Evolutionary conservation across 2,888 invertebrate species (phyloP).

Genomic region (Mechanitis mazaeus): DNA sequence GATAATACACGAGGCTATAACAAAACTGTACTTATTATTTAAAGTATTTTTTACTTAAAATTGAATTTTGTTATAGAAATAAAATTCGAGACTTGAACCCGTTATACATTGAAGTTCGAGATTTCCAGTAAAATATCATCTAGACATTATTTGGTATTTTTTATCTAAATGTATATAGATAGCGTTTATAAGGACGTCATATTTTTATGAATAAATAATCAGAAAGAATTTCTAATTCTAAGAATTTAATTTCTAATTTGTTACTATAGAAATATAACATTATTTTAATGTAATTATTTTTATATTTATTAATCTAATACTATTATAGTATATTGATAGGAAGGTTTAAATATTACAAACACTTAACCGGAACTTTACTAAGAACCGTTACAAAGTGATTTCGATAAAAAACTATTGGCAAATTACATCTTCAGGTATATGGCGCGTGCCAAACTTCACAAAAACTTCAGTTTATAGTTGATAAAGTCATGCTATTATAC

Average conservation of each 20-base stretch:
- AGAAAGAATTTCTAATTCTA: not conserved
- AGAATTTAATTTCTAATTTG: not conserved
- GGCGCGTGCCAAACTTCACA: slow-evolving; percentile 65
- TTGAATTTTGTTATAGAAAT: too few species aligned
- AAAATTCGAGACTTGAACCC: too few species aligned
- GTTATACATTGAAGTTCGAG: too few species aligned
- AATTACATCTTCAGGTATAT: slow-evolving; percentile 62
- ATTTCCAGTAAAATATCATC: too few species aligned
- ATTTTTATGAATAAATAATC: too few species aligned
- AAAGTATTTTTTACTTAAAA: too few species aligned
- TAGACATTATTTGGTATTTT: too few species aligned
- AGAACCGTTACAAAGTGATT: slow-evolving; percentile 32
- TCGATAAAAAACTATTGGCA: slow-evolving; percentile 58
- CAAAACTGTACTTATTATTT: too few species aligned
- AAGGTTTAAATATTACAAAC: slow-evolving; percentile 1
- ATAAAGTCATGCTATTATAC: slow-evolving; percentile 72
- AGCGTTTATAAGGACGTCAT: too few species aligned
- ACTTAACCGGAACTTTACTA: slow-evolving; percentile 21
- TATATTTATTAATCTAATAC: not conserved
- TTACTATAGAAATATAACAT: too few species aligned
- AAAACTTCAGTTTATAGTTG: slow-evolving; percentile 62
- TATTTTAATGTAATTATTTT: too few species aligned
- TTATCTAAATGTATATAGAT: too few species aligned
- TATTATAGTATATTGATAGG: not conserved
- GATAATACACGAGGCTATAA: slow-evolving; percentile 31